These are phyloP conservation scores for Lasioglossum vierecki DNA, from an alignment of 2,888 invertebrate species.

Conservation along the genomic window DNA sequence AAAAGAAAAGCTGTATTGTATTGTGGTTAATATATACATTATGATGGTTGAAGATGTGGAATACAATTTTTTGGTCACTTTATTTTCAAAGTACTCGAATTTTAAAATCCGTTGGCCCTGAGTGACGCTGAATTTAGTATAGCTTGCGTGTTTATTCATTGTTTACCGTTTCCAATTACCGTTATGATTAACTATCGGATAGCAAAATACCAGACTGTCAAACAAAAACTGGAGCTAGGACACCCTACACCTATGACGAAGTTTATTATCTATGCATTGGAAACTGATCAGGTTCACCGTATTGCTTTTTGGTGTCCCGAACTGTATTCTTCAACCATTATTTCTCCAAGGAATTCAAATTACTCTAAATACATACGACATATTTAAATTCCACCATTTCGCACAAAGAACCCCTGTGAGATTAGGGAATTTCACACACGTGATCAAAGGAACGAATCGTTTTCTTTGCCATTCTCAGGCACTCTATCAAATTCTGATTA, in stretches of 20 bases:
- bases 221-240: not conserved
- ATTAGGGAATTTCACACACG: too few species aligned
- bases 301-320: not conserved
- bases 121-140: not conserved
- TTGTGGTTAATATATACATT: too few species aligned
- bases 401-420: too few species aligned
- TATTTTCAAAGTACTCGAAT: not conserved
- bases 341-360: not conserved
- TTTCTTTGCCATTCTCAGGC: too few species aligned
- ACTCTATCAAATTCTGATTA: too few species aligned
- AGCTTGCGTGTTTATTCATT: not conserved
- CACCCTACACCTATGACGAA: not conserved
- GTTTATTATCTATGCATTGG: not conserved
- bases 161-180: not conserved
- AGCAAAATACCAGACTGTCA: not conserved
- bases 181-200: conserved; percentile 2
- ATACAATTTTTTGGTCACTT: not conserved
- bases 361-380: not conserved
- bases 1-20: not conserved
- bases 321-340: not conserved
- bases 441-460: too few species aligned
- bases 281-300: not conserved
- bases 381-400: too few species aligned
- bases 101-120: not conserved
- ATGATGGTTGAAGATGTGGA: not conserved